phyloP scores from a whole-genome alignment of 2,797 vertebrate species.

The Crenuchus spilurus region DNA sequence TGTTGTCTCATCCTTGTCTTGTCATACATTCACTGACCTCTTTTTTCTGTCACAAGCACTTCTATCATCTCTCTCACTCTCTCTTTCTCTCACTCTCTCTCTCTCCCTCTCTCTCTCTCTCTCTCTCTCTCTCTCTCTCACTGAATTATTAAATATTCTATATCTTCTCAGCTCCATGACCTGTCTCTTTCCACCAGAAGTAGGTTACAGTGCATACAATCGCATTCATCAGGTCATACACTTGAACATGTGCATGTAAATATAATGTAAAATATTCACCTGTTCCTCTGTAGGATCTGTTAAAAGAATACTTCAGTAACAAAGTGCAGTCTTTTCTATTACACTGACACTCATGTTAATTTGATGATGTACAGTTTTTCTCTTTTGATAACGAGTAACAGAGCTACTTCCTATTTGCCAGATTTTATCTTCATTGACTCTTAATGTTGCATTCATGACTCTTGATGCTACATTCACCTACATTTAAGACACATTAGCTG shows the following conservation, averaged over 20 bases:
- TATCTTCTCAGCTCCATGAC: slow-evolving; percentile 42
- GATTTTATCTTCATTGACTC: too few relatives aligned
- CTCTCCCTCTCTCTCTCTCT: neutral
- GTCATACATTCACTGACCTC: neutral
- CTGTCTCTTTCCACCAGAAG: slow-evolving; percentile 58
- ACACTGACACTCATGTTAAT: too few relatives aligned
- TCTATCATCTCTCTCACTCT: neutral
- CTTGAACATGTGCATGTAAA: neutral
- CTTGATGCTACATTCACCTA: too few relatives aligned
- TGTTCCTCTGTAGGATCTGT: too few relatives aligned
- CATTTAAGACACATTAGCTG: too few relatives aligned
- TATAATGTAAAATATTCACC: too few relatives aligned
- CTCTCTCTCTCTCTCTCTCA: neutral
- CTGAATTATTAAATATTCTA: slow-evolving; percentile 68
- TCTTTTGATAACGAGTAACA: too few relatives aligned
- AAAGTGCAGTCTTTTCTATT: too few relatives aligned
- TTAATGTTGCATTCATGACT: too few relatives aligned
- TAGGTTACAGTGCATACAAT: slow-evolving; percentile 66
- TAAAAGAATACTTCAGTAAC: too few relatives aligned
- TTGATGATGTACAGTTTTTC: too few relatives aligned
- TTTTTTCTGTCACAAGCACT: neutral
- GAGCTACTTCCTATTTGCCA: too few relatives aligned
- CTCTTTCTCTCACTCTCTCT: neutral
- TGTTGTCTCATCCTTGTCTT: neutral
- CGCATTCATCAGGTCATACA: neutral